These are phyloP conservation scores for Lethenteron camtschaticum DNA, from an alignment of 2,113 vertebrate genomes.

Conservation along the genomic window DNA sequence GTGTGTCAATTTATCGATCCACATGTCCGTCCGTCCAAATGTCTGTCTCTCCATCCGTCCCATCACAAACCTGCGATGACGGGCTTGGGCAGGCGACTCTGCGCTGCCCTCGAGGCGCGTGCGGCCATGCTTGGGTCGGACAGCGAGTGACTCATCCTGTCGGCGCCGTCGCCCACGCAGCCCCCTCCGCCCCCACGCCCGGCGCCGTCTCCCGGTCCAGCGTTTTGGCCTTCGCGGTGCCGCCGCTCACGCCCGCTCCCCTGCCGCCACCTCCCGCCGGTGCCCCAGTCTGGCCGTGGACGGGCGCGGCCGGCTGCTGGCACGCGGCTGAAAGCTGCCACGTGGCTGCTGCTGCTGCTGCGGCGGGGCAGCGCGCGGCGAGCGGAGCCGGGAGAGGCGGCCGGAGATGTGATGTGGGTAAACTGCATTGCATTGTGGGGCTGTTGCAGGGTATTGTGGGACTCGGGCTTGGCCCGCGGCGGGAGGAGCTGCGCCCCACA, in stretches of 20 bases:
- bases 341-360: too few species aligned
- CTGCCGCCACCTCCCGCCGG: too few species aligned
- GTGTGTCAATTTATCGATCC: not conserved
- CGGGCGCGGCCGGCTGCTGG: too few species aligned
- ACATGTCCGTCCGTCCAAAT: not conserved
- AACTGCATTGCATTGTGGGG: too few species aligned
- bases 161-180: conserved; percentile 18
- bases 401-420: too few species aligned
- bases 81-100: conserved; percentile 35
- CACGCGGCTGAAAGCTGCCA: too few species aligned
- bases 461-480: not conserved
- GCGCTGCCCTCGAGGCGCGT: conserved; percentile 20
- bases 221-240: conserved; percentile 32
- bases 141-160: conserved; percentile 30
- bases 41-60: not conserved
- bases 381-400: too few species aligned
- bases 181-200: conserved; percentile 42
- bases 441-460: too few species aligned
- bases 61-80: conserved; percentile 30
- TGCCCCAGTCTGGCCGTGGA: too few species aligned
- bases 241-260: too few species aligned
- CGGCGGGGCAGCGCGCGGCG: conserved; percentile 8
- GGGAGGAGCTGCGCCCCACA: conserved; percentile 5
- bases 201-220: conserved; percentile 65
- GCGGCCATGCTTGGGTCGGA: conserved; percentile 32